Conservation (phyloP, 1,140 invertebrate species). For the Neelides sp. region DNA sequence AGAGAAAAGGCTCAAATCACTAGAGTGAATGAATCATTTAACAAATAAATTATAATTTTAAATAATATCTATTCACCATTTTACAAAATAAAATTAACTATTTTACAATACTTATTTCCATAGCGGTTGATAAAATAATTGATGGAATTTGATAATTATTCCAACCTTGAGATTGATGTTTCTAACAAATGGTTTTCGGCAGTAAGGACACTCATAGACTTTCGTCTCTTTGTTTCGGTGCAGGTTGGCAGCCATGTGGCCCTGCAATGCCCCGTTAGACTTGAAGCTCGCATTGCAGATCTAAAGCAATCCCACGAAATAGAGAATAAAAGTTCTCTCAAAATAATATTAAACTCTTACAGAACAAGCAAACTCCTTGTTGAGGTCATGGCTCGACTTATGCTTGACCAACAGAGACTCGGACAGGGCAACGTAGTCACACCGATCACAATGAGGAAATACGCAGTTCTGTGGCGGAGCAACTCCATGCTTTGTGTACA, state of each 20-base stretch:
- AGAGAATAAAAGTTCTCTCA: constrained; percentile 26
- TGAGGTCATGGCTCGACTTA: constrained; percentile 32
- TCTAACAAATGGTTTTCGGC: constrained; percentile 49
- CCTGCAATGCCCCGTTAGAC: constrained; percentile 38
- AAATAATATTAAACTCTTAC: background rate
- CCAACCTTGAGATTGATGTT: constrained; percentile 48
- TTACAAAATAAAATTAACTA: too few relatives aligned
- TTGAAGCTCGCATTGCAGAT: constrained; percentile 43
- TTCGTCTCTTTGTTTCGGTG: constrained; percentile 29
- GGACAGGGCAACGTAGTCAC: constrained; percentile 57
- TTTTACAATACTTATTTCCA: background rate
- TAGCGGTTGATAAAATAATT: too few relatives aligned
- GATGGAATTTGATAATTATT: too few relatives aligned
- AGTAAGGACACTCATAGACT: constrained; percentile 46
- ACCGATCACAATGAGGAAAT: constrained; percentile 62
- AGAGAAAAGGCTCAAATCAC: too few relatives aligned
- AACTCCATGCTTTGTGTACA: constrained; percentile 65
- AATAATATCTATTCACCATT: too few relatives aligned
- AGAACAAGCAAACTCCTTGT: constrained; percentile 32
- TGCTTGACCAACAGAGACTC: constrained; percentile 53
- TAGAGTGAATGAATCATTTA: background rate
- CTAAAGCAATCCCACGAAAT: too few relatives aligned
- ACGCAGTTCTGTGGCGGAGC: constrained; percentile 52
- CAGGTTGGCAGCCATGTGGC: constrained; percentile 37
- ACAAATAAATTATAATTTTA: background rate